A percentile compares a stretch with the other conserved stretches of the same genome.
Conservation (phyloP, 2,797 vertebrate genomes). For the Smutsia gigantea region DNA sequence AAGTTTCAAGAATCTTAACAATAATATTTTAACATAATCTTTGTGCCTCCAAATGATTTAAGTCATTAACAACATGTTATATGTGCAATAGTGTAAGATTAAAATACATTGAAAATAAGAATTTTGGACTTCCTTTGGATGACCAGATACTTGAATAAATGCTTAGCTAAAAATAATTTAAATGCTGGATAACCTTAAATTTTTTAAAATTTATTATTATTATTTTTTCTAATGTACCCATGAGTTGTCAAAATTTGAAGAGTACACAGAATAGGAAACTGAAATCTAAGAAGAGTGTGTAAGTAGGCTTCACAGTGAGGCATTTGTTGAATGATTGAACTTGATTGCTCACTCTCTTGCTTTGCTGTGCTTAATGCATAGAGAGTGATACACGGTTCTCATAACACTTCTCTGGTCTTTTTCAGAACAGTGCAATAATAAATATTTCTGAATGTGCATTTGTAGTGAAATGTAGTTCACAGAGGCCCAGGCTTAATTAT, state of each 20-base stretch:
- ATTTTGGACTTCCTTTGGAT: neutral
- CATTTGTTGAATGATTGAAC: neutral
- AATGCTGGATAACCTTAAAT: neutral
- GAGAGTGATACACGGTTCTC: neutral
- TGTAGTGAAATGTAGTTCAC: neutral
- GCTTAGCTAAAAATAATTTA: neutral
- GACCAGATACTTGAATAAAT: neutral
- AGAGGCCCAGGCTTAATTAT: neutral
- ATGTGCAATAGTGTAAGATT: neutral
- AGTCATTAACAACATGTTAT: neutral
- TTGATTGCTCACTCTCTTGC: neutral
- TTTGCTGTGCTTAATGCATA: neutral
- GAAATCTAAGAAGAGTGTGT: neutral
- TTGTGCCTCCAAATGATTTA: neutral
- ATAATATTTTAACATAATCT: neutral
- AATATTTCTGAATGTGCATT: neutral
- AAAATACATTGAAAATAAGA: neutral
- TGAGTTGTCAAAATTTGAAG: neutral
- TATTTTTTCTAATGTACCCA: neutral
- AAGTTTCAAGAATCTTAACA: neutral
- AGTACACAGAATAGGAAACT: neutral
- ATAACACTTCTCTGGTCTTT: neutral
- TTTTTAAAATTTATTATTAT: neutral
- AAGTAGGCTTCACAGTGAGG: neutral
- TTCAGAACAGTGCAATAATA: neutral